Evolutionary conservation across 2,113 vertebrate genomes (phyloP).

Genomic region (Empidonax traillii): DNA sequence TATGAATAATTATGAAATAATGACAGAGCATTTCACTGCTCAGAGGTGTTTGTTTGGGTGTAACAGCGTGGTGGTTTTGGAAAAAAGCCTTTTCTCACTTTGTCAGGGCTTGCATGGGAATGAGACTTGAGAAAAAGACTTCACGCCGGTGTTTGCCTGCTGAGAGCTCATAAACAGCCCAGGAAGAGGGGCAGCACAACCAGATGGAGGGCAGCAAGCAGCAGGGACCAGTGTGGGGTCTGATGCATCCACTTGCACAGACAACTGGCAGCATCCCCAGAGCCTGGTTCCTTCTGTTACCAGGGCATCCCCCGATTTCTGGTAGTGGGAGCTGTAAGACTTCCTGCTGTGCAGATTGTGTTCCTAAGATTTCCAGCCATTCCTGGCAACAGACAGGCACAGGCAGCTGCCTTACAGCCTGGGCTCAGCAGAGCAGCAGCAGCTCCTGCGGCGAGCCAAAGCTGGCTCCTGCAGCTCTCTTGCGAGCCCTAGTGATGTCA

Average conservation of each 20-base stretch:
- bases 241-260: background rate
- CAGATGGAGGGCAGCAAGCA: background rate
- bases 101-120: background rate
- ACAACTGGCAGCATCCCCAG: background rate
- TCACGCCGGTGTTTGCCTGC: background rate
- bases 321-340: background rate
- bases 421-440: background rate
- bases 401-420: background rate
- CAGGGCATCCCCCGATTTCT: accelerated
- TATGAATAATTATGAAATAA: background rate
- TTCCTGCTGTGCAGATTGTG: background rate
- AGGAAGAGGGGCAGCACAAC: background rate
- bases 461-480: constrained; percentile 43
- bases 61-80: background rate
- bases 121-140: background rate
- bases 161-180: background rate
- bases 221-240: background rate
- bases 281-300: background rate
- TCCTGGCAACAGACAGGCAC: background rate
- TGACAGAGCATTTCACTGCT: background rate
- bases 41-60: background rate
- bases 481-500: constrained; percentile 45
- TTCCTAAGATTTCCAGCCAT: background rate
- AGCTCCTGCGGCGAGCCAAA: accelerated
- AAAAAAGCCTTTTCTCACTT: background rate